Conservation (phyloP, 2,113 vertebrate species). For the Pithys albifrons region DNA sequence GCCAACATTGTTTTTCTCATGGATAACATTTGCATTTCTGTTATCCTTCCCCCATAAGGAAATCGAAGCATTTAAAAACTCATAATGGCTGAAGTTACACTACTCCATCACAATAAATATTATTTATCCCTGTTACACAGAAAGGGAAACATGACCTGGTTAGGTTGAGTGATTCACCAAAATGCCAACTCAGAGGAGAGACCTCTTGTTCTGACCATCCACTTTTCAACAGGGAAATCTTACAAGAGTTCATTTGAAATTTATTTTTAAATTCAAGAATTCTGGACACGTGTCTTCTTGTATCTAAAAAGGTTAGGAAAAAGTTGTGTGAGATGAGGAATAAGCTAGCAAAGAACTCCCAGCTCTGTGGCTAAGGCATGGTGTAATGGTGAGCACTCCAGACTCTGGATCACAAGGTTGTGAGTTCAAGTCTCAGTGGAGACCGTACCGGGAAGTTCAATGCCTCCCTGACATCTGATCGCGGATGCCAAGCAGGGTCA, state of each 20-base stretch:
- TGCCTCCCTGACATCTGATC: too few relatives aligned
- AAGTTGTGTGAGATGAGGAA: background rate
- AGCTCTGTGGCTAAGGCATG: background rate
- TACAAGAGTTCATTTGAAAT: background rate
- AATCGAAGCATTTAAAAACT: background rate
- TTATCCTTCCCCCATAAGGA: background rate
- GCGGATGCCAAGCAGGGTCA: too few relatives aligned
- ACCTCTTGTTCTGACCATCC: background rate
- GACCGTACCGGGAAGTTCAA: too few relatives aligned
- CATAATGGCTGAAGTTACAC: background rate
- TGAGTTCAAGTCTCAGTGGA: too few relatives aligned
- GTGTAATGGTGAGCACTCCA: too few relatives aligned
- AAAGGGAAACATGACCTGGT: background rate
- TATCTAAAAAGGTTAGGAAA: background rate
- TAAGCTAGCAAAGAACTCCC: background rate
- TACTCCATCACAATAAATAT: background rate
- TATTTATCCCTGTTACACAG: background rate
- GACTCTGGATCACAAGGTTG: too few relatives aligned
- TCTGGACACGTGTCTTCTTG: background rate
- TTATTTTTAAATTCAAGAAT: background rate
- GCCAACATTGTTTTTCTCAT: slow-evolving; percentile 1
- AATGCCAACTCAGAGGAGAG: background rate
- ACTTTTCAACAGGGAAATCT: background rate
- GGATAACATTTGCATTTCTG: background rate
- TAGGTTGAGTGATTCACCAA: background rate